Percentiles rank a stretch among this genome's conserved stretches.
Conservation (phyloP, 2,113 vertebrate species). For the Scatophagus argus region DNA sequence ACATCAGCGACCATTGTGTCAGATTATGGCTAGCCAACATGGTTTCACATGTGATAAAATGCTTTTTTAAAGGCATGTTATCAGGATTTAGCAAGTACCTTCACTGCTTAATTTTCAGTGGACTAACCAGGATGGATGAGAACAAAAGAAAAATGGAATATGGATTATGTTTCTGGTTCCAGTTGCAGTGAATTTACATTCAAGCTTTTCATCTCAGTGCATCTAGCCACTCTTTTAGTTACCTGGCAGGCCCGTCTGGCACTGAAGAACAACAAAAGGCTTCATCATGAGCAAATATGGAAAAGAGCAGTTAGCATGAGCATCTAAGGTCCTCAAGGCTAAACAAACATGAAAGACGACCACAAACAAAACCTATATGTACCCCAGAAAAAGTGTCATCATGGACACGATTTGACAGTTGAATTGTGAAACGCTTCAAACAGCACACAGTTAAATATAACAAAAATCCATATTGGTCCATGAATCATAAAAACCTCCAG, state of each 20-base stretch:
- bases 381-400: not conserved
- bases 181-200: not conserved
- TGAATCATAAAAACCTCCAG: not conserved
- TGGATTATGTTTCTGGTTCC: not conserved
- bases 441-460: not conserved
- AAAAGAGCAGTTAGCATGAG: not conserved
- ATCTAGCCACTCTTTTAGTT: not conserved
- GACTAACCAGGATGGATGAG: not conserved
- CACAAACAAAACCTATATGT: not conserved
- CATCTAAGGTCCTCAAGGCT: not conserved
- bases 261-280: slow-evolving; percentile 8
- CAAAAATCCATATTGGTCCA: not conserved
- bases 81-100: not conserved
- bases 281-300: slow-evolving; percentile 1
- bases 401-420: not conserved
- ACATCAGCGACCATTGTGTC: not conserved
- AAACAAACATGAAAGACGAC: not conserved
- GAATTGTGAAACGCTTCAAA: not conserved
- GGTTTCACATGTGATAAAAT: not conserved
- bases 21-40: slow-evolving; percentile 19
- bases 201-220: slow-evolving; percentile 20
- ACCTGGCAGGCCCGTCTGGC: not conserved
- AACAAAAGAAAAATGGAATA: not conserved
- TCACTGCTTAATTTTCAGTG: not conserved
- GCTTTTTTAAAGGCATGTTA: not conserved